These are phyloP conservation scores for Latheticus oryzae DNA, from an alignment of 2,888 invertebrate genomes.

Conservation along the genomic window DNA sequence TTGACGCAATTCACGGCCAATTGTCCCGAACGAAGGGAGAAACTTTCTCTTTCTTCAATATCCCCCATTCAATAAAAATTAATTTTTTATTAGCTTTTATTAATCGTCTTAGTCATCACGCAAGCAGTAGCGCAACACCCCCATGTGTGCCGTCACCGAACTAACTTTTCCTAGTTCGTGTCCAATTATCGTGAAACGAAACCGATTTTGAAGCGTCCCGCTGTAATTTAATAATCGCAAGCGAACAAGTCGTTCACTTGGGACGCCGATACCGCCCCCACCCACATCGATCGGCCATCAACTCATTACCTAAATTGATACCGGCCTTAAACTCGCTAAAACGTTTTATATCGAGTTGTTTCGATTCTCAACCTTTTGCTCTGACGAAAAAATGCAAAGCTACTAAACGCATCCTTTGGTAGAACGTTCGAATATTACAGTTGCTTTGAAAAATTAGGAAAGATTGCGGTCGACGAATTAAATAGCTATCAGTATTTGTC, in stretches of 20 bases:
- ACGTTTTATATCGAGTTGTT: conserved; percentile 27
- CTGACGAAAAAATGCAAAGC: conserved; percentile 31
- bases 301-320: conserved; percentile 54
- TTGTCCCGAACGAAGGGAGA: conserved; percentile 16
- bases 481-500: conserved; percentile 16
- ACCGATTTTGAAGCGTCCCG: conserved; percentile 45
- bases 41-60: too few species aligned
- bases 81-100: too few species aligned
- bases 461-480: conserved; percentile 24
- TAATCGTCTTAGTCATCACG: too few species aligned
- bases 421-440: conserved; percentile 31
- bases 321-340: conserved; percentile 42
- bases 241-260: conserved; percentile 44
- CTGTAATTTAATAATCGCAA: conserved; percentile 49
- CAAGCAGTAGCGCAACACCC: background rate
- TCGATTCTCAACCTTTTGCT: conserved; percentile 24
- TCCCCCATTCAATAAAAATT: too few species aligned
- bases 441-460: conserved; percentile 28
- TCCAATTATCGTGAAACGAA: conserved; percentile 48
- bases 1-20: conserved; percentile 13
- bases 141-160: too few species aligned
- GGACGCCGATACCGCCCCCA: conserved; percentile 27
- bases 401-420: conserved; percentile 14
- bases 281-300: conserved; percentile 42
- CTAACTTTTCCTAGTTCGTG: too few species aligned